Percentiles rank a stretch among this genome's conserved stretches.
phyloP scores from a whole-genome alignment of 2,888 invertebrate species.

The Serrognathus titanus region DNA sequence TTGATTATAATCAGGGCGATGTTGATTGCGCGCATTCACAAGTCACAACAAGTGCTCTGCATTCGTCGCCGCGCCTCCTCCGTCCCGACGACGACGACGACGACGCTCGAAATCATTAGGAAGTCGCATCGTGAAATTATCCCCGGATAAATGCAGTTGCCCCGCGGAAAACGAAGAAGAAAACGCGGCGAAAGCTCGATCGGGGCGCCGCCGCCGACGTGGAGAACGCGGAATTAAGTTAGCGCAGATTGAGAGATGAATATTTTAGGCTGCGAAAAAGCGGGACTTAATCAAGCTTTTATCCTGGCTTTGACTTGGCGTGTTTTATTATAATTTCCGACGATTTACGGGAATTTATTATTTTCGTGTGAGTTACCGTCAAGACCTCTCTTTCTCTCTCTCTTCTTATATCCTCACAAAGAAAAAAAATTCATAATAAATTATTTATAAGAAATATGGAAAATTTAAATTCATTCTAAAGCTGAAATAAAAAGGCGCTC shows the following conservation, averaged over 20 bases:
- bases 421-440: no score
- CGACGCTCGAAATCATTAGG: not conserved
- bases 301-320: not conserved
- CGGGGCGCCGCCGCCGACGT: not conserved
- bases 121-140: not conserved
- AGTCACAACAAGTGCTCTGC: slow-evolving; percentile 15
- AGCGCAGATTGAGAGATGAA: not conserved
- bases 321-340: not conserved
- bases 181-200: no score
- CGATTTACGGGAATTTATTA: not conserved
- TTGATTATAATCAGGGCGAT: slow-evolving; percentile 36
- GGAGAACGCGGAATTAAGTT: not conserved
- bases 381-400: no score
- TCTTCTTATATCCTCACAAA: no score
- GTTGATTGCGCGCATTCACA: slow-evolving; percentile 34
- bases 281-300: slow-evolving; percentile 16
- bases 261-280: not conserved
- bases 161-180: no score
- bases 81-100: not conserved
- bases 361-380: no score
- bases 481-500: no score
- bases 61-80: not conserved
- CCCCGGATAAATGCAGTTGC: no score
- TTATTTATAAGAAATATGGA: no score
- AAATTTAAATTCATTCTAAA: no score